These are phyloP conservation scores for Pachypeltis micranthus DNA, from an alignment of 1,140 invertebrate genomes.

Conservation along the genomic window DNA sequence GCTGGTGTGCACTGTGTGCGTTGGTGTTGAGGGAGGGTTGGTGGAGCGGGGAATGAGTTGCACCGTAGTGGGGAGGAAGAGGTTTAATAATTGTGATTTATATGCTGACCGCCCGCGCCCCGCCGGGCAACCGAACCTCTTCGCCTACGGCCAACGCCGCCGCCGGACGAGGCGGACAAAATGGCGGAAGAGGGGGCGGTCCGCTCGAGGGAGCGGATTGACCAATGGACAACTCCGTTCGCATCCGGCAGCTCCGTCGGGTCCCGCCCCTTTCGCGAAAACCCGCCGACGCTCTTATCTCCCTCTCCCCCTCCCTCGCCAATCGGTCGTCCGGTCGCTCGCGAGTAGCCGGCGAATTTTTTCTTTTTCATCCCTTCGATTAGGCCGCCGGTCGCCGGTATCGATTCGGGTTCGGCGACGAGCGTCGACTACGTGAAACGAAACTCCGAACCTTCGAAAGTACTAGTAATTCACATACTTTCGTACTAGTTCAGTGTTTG, in stretches of 20 bases:
- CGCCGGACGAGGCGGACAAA: neutral
- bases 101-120: neutral
- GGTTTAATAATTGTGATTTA: slow-evolving; percentile 20
- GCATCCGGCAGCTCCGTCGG: neutral
- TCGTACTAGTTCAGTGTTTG: too few relatives aligned
- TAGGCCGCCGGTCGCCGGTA: too few relatives aligned
- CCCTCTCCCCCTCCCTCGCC: neutral
- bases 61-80: slow-evolving; percentile 10
- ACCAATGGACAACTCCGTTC: slow-evolving; percentile 14
- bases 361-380: too few relatives aligned
- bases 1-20: too few relatives aligned
- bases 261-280: neutral
- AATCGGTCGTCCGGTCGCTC: neutral
- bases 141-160: neutral
- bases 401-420: too few relatives aligned
- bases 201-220: neutral
- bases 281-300: neutral
- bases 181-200: slow-evolving; percentile 9
- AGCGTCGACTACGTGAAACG: too few relatives aligned
- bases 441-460: too few relatives aligned
- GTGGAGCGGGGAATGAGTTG: too few relatives aligned
- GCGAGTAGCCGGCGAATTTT: too few relatives aligned
- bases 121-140: too few relatives aligned
- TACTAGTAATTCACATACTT: too few relatives aligned
- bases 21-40: too few relatives aligned